phyloP scores from a whole-genome alignment of 2,797 vertebrate genomes.

The Anableps anableps region DNA sequence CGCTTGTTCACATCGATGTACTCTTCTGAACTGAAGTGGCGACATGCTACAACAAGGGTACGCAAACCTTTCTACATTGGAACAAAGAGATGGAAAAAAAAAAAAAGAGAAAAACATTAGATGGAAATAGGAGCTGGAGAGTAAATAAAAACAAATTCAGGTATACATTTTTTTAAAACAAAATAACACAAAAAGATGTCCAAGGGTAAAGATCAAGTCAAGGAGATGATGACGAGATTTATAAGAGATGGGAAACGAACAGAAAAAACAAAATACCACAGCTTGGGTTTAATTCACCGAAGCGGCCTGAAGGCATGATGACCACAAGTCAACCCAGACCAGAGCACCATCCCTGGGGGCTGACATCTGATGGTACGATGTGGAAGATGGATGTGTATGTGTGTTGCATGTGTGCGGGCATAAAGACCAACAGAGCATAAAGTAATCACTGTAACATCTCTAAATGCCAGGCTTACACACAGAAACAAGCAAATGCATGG shows the following conservation, averaged over 20 bases:
- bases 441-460: constrained; percentile 38
- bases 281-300: constrained; percentile 44
- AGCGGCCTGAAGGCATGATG: constrained; percentile 32
- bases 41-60: constrained; percentile 93
- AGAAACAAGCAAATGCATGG: not conserved
- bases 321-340: constrained; percentile 59
- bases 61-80: constrained; percentile 90
- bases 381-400: not conserved
- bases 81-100: not conserved
- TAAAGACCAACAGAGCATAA: constrained; percentile 23
- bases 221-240: not conserved
- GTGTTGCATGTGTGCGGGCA: constrained; percentile 12
- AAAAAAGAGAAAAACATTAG: not conserved
- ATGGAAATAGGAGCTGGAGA: not conserved
- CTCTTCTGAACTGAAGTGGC: constrained; percentile 88
- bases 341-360: constrained; percentile 24
- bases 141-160: not conserved
- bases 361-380: constrained; percentile 36
- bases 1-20: constrained; percentile 87
- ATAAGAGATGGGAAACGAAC: not conserved
- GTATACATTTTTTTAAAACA: not conserved
- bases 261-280: constrained; percentile 37
- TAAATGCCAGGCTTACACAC: constrained; percentile 23
- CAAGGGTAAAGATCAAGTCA: not conserved
- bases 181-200: not conserved